Base-by-base conservation (phyloP, 2,888 invertebrate species). In the Tenthredo mesomela region DNA sequence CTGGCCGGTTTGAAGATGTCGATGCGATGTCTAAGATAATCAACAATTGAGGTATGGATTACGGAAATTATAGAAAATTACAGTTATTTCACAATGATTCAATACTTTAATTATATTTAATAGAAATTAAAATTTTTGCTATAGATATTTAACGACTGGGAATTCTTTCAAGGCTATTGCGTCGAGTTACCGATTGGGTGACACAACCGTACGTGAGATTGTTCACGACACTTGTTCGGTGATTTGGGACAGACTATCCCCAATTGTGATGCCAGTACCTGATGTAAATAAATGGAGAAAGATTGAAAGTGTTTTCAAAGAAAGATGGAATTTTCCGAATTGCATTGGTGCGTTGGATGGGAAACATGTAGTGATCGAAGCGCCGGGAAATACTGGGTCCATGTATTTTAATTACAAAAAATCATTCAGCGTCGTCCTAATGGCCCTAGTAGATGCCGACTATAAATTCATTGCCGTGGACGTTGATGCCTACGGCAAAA, bases 381-480 rank as follows among this genome's bases (percentile, higher is more conserved):
- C 77, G 9, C 84, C 85, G 1, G 47, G 37, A 0, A 84, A 85
- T 21, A 29, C 12, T 12, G 85, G 85, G 5, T 85, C 85, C 1
- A 6, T 67, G 50, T 85, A n/a, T 25, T 85, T 77, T 47, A 78
- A 85, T 67, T 85, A 85, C 9, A 85, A 84, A 33, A 65, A 65
- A n/a, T n/a, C 29, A 25, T 77, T 77, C 47, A 83, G 85, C 75
- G 47, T 86, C 71, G 87, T 88, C 12, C 78, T 87, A 12, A 50
- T 87, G 71, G 86, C 86, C 2, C 12, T 86, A n/a, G 87, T 87
- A 75, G 87, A 87, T 70, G 82, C 87, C 0, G 71, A 86, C 50
- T 89, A 88, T 78, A 87, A 86, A 82, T 89, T 89, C 85, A 86
- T 86, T 84, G 43, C 84, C 43, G 85, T 89, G 12, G 89, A 89